These are phyloP conservation scores for Atta texana DNA, from an alignment of 1,140 invertebrate genomes.

Conservation along the genomic window DNA sequence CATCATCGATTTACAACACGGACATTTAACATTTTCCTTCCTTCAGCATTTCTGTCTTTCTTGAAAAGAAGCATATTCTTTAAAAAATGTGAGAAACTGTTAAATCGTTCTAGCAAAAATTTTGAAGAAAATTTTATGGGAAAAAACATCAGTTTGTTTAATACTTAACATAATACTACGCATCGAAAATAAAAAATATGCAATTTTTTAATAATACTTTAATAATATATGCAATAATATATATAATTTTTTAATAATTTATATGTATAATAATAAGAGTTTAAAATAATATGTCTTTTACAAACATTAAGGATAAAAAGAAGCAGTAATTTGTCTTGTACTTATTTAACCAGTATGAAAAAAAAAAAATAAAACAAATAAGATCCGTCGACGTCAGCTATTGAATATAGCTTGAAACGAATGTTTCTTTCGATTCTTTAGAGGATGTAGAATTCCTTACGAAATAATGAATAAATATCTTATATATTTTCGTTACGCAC, in stretches of 20 bases:
- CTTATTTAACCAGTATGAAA: not conserved
- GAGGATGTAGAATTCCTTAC: not conserved
- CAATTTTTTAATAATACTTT: no score
- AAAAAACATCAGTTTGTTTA: not conserved
- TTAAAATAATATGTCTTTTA: not conserved
- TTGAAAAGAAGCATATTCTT: not conserved
- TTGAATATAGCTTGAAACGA: not conserved
- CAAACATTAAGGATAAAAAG: not conserved
- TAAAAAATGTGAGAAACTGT: not conserved
- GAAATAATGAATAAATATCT: not conserved
- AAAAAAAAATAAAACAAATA: not conserved
- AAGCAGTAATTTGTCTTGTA: not conserved
- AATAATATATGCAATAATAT: not conserved
- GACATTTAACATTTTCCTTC: not conserved
- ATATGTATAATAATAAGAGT: not conserved
- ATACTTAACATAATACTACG: not conserved
- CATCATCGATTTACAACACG: not conserved
- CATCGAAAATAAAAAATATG: not conserved
- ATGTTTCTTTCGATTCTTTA: not conserved
- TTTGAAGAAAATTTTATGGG: not conserved
- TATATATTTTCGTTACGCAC: not conserved
- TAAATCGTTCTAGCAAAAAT: not conserved
- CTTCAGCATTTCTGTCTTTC: not conserved
- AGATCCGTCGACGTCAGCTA: not conserved
- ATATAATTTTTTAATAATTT: no score